A percentile compares a stretch with the other conserved stretches of the same genome.
phyloP scores from a whole-genome alignment of 1,140 invertebrate species.

The Plutomurus gul region DNA sequence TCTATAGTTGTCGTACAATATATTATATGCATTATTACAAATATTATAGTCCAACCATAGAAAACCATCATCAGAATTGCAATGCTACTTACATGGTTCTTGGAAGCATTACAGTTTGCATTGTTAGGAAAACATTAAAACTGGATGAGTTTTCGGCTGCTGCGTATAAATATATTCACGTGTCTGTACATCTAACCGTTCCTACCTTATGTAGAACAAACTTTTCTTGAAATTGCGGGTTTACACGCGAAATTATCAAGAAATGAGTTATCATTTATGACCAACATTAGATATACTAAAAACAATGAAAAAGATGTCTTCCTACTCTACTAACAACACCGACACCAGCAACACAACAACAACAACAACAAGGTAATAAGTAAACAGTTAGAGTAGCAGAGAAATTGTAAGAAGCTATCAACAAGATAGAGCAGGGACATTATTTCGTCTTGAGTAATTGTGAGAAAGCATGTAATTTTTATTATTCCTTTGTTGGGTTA shows the following conservation, averaged over 20 bases:
- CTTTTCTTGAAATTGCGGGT: not conserved
- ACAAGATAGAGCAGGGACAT: no score
- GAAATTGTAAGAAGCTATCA: no score
- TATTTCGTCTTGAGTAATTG: no score
- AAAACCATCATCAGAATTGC: not conserved
- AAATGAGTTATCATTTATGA: conserved; percentile 20
- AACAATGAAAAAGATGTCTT: no score
- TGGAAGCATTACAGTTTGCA: no score
- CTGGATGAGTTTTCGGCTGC: not conserved
- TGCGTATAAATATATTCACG: not conserved
- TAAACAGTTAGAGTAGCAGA: no score
- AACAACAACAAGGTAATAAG: no score
- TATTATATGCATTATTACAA: not conserved
- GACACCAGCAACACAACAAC: no score
- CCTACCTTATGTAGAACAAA: not conserved
- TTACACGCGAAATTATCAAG: conserved; percentile 1
- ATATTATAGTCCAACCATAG: not conserved
- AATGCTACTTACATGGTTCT: not conserved
- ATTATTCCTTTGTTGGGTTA: no score
- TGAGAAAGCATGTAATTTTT: no score
- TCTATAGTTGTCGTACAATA: not conserved
- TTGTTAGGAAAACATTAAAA: conserved; percentile 1
- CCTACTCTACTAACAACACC: no score
- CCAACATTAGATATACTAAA: no score
- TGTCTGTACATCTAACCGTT: not conserved